Conservation (phyloP, 2,888 invertebrate genomes). For the Thereva unica region DNA sequence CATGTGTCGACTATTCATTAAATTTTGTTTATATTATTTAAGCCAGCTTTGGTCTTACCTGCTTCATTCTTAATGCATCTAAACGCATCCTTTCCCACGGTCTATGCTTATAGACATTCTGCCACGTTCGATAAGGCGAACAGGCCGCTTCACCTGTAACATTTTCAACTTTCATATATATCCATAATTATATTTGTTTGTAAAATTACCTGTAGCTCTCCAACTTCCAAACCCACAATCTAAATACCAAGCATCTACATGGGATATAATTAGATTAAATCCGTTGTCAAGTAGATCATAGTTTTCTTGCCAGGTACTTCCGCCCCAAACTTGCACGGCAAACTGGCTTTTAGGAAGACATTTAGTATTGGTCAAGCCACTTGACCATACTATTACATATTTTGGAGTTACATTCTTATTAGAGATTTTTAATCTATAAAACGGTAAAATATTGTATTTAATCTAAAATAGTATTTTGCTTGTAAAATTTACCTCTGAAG, state of each 20-base stretch:
- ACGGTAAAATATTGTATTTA: not conserved
- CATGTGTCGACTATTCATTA: too few species aligned
- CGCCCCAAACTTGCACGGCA: conserved; percentile 81
- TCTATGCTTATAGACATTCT: conserved; percentile 81
- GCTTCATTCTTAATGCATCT: conserved; percentile 53
- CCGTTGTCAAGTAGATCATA: conserved; percentile 76
- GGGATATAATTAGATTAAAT: conserved; percentile 77
- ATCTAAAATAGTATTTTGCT: not conserved
- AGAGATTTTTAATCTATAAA: conserved; percentile 53
- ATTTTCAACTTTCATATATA: not conserved
- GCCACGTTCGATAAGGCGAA: conserved; percentile 86
- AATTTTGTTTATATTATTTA: too few species aligned
- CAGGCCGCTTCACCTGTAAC: conserved; percentile 76
- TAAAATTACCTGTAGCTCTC: conserved; percentile 65
- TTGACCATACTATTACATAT: conserved; percentile 73
- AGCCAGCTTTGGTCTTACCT: conserved; percentile 45
- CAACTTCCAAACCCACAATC: conserved; percentile 87
- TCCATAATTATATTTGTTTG: not conserved
- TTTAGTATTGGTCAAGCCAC: conserved; percentile 73
- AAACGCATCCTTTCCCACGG: conserved; percentile 68
- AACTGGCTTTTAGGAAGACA: conserved; percentile 66
- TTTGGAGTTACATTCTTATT: conserved; percentile 54
- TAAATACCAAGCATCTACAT: conserved; percentile 87
- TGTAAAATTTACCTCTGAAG: conserved; percentile 56
- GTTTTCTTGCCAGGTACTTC: conserved; percentile 80